These are phyloP conservation scores for Megathymus violae DNA, from an alignment of 1,140 invertebrate genomes.

Conservation along the genomic window DNA sequence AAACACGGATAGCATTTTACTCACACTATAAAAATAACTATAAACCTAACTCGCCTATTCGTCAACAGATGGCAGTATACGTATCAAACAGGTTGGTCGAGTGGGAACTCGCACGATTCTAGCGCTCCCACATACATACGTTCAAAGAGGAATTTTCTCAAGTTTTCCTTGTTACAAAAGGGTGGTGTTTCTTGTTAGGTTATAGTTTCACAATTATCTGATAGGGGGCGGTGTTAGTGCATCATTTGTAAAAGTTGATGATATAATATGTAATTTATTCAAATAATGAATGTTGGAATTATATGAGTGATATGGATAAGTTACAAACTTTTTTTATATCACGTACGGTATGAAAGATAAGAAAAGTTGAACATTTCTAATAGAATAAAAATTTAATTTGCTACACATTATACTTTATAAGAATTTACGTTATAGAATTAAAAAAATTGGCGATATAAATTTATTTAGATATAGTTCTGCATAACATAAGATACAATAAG, in stretches of 20 bases:
- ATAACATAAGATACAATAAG: no score
- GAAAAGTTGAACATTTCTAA: no score
- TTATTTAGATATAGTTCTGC: no score
- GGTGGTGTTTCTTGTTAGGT: slow-evolving; percentile 55
- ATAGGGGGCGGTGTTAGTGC: slow-evolving; percentile 67
- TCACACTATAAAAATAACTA: slow-evolving; percentile 54
- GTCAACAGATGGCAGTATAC: slow-evolving; percentile 67
- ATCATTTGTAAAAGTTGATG: slow-evolving; percentile 20
- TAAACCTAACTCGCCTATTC: slow-evolving; percentile 63
- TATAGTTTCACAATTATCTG: slow-evolving; percentile 64
- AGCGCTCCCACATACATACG: slow-evolving; percentile 51
- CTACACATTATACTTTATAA: no score
- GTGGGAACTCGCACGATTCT: slow-evolving; percentile 41
- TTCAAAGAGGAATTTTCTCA: slow-evolving; percentile 58
- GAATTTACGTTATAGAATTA: no score
- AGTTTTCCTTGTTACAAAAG: slow-evolving; percentile 58
- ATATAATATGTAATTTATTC: neutral
- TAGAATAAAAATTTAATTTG: no score
- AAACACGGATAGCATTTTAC: slow-evolving; percentile 40
- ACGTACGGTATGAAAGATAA: no score
- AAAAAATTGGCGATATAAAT: no score
- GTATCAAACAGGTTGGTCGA: slow-evolving; percentile 33
- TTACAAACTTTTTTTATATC: no score
- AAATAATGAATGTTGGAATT: no score
- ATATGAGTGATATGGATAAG: no score